Conservation (phyloP, 1,140 invertebrate genomes). For the Euwallacea fornicatus region DNA sequence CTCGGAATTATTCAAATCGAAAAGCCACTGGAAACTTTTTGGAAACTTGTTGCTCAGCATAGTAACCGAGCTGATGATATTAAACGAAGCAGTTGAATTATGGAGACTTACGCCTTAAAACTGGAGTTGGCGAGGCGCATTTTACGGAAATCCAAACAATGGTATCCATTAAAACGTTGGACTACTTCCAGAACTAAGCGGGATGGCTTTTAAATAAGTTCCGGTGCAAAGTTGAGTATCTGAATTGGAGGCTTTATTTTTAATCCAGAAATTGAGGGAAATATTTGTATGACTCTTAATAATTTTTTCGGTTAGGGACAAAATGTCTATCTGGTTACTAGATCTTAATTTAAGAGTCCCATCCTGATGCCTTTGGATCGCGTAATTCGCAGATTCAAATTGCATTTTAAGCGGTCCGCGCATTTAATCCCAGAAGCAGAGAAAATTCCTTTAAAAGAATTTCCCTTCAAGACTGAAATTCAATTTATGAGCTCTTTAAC, state of each 20-base stretch:
- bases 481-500: too few species aligned
- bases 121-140: background rate
- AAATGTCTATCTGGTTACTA: too few species aligned
- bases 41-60: conserved; percentile 1
- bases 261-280: too few species aligned
- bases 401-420: background rate
- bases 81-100: background rate
- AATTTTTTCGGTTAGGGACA: too few species aligned
- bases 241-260: too few species aligned
- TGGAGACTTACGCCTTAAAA: conserved; percentile 11
- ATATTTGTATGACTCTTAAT: too few species aligned
- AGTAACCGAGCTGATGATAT: background rate
- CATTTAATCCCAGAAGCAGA: background rate
- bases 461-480: too few species aligned
- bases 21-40: background rate
- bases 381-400: background rate
- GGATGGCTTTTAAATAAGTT: background rate
- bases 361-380: background rate
- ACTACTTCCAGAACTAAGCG: background rate
- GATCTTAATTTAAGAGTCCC: too few species aligned
- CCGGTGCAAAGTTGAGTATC: background rate
- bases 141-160: conserved; percentile 9
- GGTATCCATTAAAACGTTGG: conserved; percentile 10
- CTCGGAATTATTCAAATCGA: too few species aligned
- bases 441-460: background rate